Conservation (phyloP, 2,888 invertebrate species). For the Diarsia rubi region DNA sequence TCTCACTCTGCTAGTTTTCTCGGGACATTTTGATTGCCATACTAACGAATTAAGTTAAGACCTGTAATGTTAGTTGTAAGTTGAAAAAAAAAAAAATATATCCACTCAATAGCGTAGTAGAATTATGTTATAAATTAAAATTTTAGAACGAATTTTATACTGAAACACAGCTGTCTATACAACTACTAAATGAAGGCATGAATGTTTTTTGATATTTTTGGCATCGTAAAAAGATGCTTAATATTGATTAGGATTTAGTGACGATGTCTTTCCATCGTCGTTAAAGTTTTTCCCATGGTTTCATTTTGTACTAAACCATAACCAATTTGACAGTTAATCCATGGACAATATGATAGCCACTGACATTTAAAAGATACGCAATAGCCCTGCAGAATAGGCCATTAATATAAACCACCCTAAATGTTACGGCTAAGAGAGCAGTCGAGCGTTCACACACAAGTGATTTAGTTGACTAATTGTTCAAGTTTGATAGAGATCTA, state of each 20-base stretch:
- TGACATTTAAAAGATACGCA: no score
- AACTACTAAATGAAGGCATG: no score
- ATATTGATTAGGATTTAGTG: neutral
- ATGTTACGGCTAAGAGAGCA: slow-evolving; percentile 37
- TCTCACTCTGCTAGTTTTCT: no score
- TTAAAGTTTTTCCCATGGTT: slow-evolving; percentile 19
- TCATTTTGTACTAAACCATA: no score
- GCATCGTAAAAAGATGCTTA: neutral
- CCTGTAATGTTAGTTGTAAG: no score
- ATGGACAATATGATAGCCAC: no score
- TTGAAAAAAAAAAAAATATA: no score
- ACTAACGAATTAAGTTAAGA: no score
- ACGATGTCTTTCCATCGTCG: slow-evolving; percentile 13
- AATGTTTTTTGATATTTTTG: neutral
- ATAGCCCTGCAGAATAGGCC: slow-evolving; percentile 18
- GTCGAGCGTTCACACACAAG: slow-evolving; percentile 16
- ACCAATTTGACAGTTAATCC: no score
- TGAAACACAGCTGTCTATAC: neutral
- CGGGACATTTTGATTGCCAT: no score
- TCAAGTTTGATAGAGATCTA: slow-evolving; percentile 20
- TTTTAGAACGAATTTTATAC: neutral
- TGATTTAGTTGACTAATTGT: slow-evolving; percentile 34
- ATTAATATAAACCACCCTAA: slow-evolving; percentile 61
- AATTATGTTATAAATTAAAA: neutral
- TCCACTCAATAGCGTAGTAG: neutral